phyloP scores from a whole-genome alignment of 2,888 invertebrate species.

The Alcis repandata region DNA sequence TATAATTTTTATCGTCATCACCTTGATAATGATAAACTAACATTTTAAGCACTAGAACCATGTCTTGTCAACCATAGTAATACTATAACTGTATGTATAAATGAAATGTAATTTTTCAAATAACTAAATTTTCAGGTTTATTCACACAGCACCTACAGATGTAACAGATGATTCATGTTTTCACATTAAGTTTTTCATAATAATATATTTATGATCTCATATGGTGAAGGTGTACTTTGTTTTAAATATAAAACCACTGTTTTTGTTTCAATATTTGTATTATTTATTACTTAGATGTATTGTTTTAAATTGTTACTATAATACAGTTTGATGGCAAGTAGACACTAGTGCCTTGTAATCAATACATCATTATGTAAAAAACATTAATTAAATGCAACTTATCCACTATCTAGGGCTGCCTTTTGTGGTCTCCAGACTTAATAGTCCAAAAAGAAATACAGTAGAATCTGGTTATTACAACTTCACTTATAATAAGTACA shows the following conservation, averaged over 20 bases:
- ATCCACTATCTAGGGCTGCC: slow-evolving; percentile 36
- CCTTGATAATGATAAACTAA: background rate
- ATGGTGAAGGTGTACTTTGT: no score
- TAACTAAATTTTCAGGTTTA: no score
- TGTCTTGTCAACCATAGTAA: no score
- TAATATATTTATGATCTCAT: no score
- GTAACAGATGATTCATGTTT: no score
- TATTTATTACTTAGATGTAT: slow-evolving; percentile 54
- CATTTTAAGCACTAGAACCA: background rate
- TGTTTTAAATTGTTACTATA: slow-evolving; percentile 52
- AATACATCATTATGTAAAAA: slow-evolving; percentile 33
- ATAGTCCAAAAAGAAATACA: background rate
- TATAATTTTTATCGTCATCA: background rate
- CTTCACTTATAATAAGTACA: background rate
- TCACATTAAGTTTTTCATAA: no score
- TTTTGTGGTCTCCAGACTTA: background rate
- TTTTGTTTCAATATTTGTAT: slow-evolving; percentile 45
- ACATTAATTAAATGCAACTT: slow-evolving; percentile 53
- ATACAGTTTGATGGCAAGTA: slow-evolving; percentile 64
- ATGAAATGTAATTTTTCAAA: no score
- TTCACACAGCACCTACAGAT: no score
- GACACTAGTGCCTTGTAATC: slow-evolving; percentile 48
- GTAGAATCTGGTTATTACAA: background rate
- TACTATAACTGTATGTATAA: no score
- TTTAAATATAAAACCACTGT: no score